Conservation (phyloP, 1,140 invertebrate species). For the Drosophila novamexicana region DNA sequence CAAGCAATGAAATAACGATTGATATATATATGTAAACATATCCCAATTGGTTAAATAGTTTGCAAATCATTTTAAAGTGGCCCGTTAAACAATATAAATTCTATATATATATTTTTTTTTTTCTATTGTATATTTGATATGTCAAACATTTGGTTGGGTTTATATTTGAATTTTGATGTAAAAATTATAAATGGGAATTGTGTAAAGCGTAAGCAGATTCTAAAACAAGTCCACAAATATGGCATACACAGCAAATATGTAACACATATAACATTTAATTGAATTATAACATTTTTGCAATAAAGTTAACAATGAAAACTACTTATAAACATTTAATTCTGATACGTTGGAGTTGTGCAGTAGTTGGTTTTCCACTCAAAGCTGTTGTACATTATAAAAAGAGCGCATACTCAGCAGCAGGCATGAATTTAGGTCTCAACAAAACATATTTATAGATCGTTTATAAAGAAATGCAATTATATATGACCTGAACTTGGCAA, state of each 20-base stretch:
- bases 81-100: conserved; percentile 8
- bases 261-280: conserved; percentile 38
- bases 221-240: conserved; percentile 26
- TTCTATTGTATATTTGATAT: conserved; percentile 23
- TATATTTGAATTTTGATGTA: conserved; percentile 33
- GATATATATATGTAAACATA: conserved; percentile 42
- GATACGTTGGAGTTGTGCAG: conserved; percentile 48
- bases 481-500: too few species aligned
- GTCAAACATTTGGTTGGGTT: conserved; percentile 36
- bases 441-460: too few species aligned
- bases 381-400: conserved; percentile 58
- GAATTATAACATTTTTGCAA: conserved; percentile 68
- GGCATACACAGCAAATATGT: conserved; percentile 18
- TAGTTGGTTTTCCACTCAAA: conserved; percentile 2
- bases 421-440: neutral
- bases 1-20: conserved; percentile 22
- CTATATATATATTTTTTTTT: conserved; percentile 4
- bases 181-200: conserved; percentile 25
- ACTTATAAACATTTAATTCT: conserved; percentile 46
- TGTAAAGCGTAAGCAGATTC: conserved; percentile 41
- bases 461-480: too few species aligned
- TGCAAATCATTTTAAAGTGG: conserved; percentile 12
- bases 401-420: neutral
- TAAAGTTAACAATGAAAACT: conserved; percentile 66
- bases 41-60: conserved; percentile 16